Percentiles rank a stretch among this genome's conserved stretches.
Evolutionary conservation across 2,113 vertebrate species (phyloP).

Genomic region (Myocastor coypus): DNA sequence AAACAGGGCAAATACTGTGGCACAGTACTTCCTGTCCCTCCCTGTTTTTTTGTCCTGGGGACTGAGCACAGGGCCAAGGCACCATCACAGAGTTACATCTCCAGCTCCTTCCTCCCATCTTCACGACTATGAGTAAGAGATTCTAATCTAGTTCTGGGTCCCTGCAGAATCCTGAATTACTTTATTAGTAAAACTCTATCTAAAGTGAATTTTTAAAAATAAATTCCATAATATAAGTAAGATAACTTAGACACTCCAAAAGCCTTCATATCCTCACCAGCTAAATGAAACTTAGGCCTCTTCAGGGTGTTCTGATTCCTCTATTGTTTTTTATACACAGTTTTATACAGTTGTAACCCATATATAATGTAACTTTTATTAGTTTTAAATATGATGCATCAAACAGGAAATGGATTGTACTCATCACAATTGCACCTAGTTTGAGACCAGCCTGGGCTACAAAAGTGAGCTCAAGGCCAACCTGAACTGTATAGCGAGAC

Average conservation of each 20-base stretch:
- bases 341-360: not conserved
- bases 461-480: too few species aligned
- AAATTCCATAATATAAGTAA: slow-evolving; percentile 48
- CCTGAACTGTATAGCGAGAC: too few species aligned
- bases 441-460: too few species aligned
- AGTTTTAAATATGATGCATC: slow-evolving; percentile 36
- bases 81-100: not conserved
- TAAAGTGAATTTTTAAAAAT: not conserved
- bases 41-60: not conserved
- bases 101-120: not conserved
- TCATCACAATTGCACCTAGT: not conserved
- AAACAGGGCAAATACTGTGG: not conserved
- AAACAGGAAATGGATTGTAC: not conserved
- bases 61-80: not conserved
- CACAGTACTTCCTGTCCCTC: not conserved
- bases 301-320: not conserved
- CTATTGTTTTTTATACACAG: slow-evolving; percentile 18
- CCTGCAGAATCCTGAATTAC: not conserved
- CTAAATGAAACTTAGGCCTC: slow-evolving; percentile 46
- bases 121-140: slow-evolving; percentile 12
- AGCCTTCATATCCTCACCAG: not conserved
- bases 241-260: slow-evolving; percentile 28
- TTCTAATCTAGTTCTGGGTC: not conserved
- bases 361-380: slow-evolving; percentile 16
- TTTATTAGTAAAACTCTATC: slow-evolving; percentile 51